Conservation (phyloP, 1,140 invertebrate genomes). For the Nymphalis io region DNA sequence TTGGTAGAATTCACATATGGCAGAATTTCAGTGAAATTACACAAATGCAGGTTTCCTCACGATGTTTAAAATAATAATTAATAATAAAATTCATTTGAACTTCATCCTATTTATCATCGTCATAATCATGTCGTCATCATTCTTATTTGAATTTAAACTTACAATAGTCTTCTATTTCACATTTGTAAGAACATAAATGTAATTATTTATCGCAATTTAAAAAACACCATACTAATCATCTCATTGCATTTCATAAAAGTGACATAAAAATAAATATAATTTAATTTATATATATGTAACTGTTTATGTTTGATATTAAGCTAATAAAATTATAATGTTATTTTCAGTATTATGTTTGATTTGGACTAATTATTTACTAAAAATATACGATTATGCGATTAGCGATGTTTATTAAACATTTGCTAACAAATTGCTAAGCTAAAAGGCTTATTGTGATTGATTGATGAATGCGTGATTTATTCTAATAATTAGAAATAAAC, state of each 20-base stretch:
- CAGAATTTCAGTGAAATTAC: no score
- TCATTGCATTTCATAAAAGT: no score
- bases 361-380: background rate
- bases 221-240: no score
- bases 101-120: background rate
- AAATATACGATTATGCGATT: background rate
- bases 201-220: no score
- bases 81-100: background rate
- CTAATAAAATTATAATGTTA: constrained; percentile 19
- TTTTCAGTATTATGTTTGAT: constrained; percentile 9
- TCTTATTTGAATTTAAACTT: background rate
- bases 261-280: background rate
- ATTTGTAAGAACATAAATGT: no score
- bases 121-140: background rate
- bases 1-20: no score
- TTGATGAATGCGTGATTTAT: background rate
- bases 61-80: background rate
- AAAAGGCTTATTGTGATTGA: no score
- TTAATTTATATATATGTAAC: constrained; percentile 15
- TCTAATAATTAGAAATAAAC: background rate
- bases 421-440: no score
- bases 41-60: no score
- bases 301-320: constrained; percentile 36
- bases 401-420: no score
- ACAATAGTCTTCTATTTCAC: no score